A percentile compares a stretch with the other conserved stretches of the same genome.
Evolutionary conservation across 2,888 invertebrate genomes (phyloP).

Genomic region (Synanthedon vespiformis): DNA sequence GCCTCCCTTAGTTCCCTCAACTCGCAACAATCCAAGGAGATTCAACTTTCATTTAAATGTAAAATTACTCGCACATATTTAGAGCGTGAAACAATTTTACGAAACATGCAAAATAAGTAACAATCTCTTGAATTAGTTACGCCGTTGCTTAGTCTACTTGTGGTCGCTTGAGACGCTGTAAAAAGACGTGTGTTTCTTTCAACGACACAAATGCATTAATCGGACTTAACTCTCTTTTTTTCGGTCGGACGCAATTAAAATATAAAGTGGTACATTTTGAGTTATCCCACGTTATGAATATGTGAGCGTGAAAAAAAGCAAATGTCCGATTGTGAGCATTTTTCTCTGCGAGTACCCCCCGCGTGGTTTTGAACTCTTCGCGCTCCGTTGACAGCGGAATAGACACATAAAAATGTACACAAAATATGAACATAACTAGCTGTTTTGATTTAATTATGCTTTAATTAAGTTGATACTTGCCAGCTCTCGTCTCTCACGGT

Average conservation of each 20-base stretch:
- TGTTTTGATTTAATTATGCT: slow-evolving; percentile 48
- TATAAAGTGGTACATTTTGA: neutral
- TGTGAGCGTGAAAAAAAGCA: slow-evolving; percentile 3
- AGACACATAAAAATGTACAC: slow-evolving; percentile 11
- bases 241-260: neutral
- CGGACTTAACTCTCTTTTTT: neutral
- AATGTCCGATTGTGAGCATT: slow-evolving; percentile 5
- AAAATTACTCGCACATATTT: slow-evolving; percentile 27
- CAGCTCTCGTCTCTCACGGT: slow-evolving; percentile 38
- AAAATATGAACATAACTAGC: slow-evolving; percentile 27
- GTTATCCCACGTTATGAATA: neutral
- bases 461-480: slow-evolving; percentile 47
- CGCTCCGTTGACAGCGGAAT: slow-evolving; percentile 14
- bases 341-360: slow-evolving; percentile 7
- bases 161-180: slow-evolving; percentile 39
- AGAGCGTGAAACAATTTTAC: slow-evolving; percentile 68
- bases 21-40: slow-evolving; percentile 17
- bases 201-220: neutral
- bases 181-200: slow-evolving; percentile 47
- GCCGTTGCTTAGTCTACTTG: slow-evolving; percentile 60
- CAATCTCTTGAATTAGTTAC: slow-evolving; percentile 68
- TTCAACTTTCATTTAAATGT: slow-evolving; percentile 60
- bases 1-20: neutral
- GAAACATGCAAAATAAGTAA: slow-evolving; percentile 70
- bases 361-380: slow-evolving; percentile 9